Evolutionary conservation across 1,140 invertebrate species (phyloP).

Genomic region (Neodiprion lecontei): DNA sequence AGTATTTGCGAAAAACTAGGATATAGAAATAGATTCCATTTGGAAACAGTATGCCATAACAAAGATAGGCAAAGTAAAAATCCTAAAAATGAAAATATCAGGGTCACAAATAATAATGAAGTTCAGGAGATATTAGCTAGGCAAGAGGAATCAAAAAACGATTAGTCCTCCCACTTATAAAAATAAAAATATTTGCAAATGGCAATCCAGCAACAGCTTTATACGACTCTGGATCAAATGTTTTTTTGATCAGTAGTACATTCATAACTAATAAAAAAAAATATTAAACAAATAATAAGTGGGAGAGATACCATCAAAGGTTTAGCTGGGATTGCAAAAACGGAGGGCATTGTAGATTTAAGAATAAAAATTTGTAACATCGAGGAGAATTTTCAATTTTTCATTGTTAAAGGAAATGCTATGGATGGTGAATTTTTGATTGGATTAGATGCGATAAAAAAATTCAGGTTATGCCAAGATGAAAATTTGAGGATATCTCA

Average conservation of each 20-base stretch:
- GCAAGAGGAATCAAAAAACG: conserved; percentile 30
- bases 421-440: no score
- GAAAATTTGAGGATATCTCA: no score
- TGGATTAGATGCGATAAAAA: no score
- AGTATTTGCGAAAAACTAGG: conserved; percentile 20
- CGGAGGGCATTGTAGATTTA: no score
- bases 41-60: conserved; percentile 20
- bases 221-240: conserved; percentile 33
- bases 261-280: background rate
- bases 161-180: conserved; percentile 29
- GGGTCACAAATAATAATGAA: conserved; percentile 26
- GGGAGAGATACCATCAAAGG: background rate
- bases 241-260: conserved; percentile 25
- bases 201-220: conserved; percentile 16
- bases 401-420: no score
- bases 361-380: no score
- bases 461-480: no score
- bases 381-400: no score
- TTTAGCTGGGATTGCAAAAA: no score
- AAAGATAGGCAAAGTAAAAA: conserved; percentile 18
- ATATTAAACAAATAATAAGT: background rate
- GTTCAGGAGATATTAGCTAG: conserved; percentile 19
- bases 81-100: conserved; percentile 23
- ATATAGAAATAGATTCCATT: conserved; percentile 24
- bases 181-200: conserved; percentile 26